Evolutionary conservation across 1,140 invertebrate genomes (phyloP).

Genomic region (Nomia melanderi): DNA sequence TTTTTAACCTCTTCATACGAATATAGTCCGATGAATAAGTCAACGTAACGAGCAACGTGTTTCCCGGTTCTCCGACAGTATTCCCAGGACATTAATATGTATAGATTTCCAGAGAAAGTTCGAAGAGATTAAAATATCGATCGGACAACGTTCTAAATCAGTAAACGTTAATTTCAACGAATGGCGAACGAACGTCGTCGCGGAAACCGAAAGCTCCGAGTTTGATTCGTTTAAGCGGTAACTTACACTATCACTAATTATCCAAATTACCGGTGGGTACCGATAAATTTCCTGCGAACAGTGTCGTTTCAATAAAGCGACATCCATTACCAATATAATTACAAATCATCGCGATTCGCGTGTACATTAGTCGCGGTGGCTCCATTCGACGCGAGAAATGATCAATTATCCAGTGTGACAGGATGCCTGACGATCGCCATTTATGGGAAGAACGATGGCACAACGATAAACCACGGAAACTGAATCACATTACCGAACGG

Average conservation of each 20-base stretch:
- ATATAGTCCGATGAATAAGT: no score
- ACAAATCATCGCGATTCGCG: conserved; percentile 8
- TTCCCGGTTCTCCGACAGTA: neutral
- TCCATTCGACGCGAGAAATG: conserved; percentile 27
- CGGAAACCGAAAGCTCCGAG: neutral
- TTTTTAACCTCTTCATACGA: no score
- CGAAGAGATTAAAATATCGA: neutral
- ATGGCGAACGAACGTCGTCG: no score
- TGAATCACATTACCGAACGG: neutral
- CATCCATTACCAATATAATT: conserved; percentile 37
- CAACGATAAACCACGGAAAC: conserved; percentile 3
- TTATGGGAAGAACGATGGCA: neutral
- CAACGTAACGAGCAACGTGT: neutral
- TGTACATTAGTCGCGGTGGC: conserved; percentile 11
- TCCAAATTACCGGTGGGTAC: neutral
- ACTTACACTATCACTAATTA: conserved; percentile 15
- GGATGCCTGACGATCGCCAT: conserved; percentile 6
- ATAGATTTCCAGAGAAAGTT: neutral
- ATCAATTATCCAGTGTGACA: conserved; percentile 25
- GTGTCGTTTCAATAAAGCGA: conserved; percentile 9
- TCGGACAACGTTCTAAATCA: neutral
- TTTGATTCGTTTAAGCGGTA: neutral
- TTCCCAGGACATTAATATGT: neutral
- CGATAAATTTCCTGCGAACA: conserved; percentile 30
- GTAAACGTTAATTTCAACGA: neutral